Percentiles rank a stretch among this genome's conserved stretches.
phyloP scores from a whole-genome alignment of 2,113 vertebrate genomes.

The Actenoides hombroni region DNA sequence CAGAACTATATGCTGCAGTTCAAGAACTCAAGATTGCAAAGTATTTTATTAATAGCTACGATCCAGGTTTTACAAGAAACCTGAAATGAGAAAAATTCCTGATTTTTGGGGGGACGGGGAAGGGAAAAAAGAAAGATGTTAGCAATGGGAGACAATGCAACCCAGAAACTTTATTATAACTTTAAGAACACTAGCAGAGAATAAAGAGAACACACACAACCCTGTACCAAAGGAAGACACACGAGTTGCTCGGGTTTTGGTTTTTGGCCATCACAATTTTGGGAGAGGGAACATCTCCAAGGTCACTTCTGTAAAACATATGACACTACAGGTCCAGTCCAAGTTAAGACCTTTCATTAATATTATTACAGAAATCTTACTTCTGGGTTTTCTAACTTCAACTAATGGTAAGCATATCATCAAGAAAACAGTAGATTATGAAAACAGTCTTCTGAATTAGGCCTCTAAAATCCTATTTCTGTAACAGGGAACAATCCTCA shows the following conservation, averaged over 20 bases:
- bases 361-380: not conserved
- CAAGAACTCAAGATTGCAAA: not conserved
- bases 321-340: rapidly evolving
- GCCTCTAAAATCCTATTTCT: not conserved
- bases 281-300: not conserved
- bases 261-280: not conserved
- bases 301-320: not conserved
- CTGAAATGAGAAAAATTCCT: not conserved
- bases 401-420: not conserved
- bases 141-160: not conserved
- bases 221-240: not conserved
- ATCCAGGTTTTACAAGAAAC: not conserved
- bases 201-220: not conserved
- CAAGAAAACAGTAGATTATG: not conserved
- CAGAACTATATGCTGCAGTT: not conserved
- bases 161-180: not conserved
- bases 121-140: not conserved
- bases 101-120: not conserved
- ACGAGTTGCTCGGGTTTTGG: rapidly evolving
- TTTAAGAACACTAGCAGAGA: not conserved
- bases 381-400: not conserved
- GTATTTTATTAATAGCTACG: not conserved
- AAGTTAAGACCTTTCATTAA: not conserved
- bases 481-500: not conserved
- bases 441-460: not conserved